Conservation (phyloP, 64 coral and sea anemone species). For the Stylophora pistillata region DNA sequence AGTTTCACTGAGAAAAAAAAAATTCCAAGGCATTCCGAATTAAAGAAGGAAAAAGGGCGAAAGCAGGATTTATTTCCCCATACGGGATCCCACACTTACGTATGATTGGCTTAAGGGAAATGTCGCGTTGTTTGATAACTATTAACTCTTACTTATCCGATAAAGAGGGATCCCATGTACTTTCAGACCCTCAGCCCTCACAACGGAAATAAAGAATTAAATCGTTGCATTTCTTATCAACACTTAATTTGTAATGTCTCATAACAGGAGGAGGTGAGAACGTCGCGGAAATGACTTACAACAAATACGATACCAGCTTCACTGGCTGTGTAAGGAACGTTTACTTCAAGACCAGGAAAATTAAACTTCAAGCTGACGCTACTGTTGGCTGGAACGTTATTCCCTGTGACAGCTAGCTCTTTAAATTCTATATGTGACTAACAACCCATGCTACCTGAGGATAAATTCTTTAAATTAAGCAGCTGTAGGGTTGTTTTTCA, state of each 20-base stretch:
- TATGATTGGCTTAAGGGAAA: no score
- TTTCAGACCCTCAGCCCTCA: neutral
- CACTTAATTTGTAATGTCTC: neutral
- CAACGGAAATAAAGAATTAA: neutral
- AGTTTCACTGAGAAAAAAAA: no score
- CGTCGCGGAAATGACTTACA: constrained; percentile 24
- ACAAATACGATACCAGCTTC: constrained; percentile 18
- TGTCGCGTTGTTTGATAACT: no score
- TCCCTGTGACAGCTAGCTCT: neutral
- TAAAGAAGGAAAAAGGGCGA: no score
- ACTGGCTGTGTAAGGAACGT: constrained; percentile 47
- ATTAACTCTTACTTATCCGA: no score
- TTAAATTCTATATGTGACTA: neutral
- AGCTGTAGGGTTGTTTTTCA: no score
- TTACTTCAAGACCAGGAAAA: constrained; percentile 33
- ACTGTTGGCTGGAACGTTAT: constrained; percentile 37
- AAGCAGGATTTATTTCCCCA: no score
- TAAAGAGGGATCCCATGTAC: neutral
- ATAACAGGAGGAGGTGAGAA: constrained; percentile 53
- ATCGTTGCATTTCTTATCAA: neutral
- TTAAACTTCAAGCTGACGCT: constrained; percentile 42
- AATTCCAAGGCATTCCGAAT: no score
- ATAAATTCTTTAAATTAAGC: neutral
- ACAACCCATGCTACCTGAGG: no score
- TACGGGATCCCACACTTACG: no score